Conservation (phyloP, 1,140 invertebrate species). For the Drosophila varians region DNA sequence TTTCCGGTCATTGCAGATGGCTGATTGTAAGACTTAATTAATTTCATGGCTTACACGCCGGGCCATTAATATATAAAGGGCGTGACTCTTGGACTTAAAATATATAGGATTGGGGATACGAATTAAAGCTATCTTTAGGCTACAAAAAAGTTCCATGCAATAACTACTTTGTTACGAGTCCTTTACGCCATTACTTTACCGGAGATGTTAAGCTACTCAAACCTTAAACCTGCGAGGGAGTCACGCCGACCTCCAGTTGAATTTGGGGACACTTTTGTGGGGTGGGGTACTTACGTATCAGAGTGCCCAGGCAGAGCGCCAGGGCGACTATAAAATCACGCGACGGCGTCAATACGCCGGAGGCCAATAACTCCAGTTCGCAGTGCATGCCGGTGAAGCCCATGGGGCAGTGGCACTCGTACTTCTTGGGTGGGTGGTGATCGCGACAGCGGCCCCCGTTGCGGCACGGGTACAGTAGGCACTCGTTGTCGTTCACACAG, state of each 20-base stretch:
- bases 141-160: background rate
- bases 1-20: slow-evolving; percentile 46
- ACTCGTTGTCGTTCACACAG: slow-evolving; percentile 92
- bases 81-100: slow-evolving; percentile 24
- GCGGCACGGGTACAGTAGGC: slow-evolving; percentile 87
- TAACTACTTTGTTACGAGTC: background rate
- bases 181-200: background rate
- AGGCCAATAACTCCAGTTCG: slow-evolving; percentile 89
- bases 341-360: slow-evolving; percentile 90
- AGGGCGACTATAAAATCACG: slow-evolving; percentile 93
- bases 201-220: slow-evolving; percentile 13
- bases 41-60: slow-evolving; percentile 48
- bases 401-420: slow-evolving; percentile 89
- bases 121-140: background rate
- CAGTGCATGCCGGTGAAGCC: slow-evolving; percentile 92
- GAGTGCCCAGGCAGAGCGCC: slow-evolving; percentile 89
- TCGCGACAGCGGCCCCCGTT: slow-evolving; percentile 90
- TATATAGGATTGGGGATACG: slow-evolving; percentile 17
- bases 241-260: background rate
- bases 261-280: background rate
- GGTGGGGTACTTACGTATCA: slow-evolving; percentile 88
- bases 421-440: slow-evolving; percentile 88
- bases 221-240: slow-evolving; percentile 1
- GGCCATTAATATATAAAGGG: slow-evolving; percentile 70
- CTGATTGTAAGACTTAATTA: slow-evolving; percentile 70